A percentile compares a stretch with the other conserved stretches of the same genome.
Evolutionary conservation across 2,888 invertebrate species (phyloP).

Genomic region (Epinotia demarniana): DNA sequence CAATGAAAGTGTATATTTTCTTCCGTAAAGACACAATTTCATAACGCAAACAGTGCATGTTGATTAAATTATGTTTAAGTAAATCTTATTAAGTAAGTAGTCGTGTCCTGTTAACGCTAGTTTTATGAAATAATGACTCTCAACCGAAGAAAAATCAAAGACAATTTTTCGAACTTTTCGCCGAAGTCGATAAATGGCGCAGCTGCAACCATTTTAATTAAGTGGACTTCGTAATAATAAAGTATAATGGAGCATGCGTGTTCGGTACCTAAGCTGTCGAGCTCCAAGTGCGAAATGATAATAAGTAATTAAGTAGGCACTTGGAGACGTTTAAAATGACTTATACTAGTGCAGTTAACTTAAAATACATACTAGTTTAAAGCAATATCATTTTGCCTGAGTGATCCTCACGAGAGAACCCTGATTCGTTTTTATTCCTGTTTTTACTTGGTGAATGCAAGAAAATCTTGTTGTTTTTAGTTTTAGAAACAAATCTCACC

Average conservation of each 20-base stretch:
- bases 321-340: not conserved
- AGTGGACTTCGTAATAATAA: conserved; percentile 58
- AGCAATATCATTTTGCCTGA: not conserved
- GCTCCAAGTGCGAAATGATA: conserved; percentile 44
- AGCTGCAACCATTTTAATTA: conserved; percentile 52
- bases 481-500: conserved; percentile 41
- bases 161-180: conserved; percentile 32
- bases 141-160: conserved; percentile 31
- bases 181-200: conserved; percentile 45
- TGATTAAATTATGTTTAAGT: not conserved
- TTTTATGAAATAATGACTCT: conserved; percentile 14
- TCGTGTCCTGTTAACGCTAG: not conserved
- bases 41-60: not conserved
- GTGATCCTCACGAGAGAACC: not conserved
- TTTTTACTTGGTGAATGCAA: conserved; percentile 6
- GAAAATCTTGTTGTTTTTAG: conserved; percentile 44
- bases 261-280: conserved; percentile 62
- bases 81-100: not conserved
- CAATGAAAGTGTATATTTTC: not conserved
- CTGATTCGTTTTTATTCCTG: not conserved
- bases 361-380: not conserved
- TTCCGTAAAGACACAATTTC: not conserved
- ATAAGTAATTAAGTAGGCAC: not conserved
- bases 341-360: not conserved
- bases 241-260: conserved; percentile 66